A percentile compares a stretch with the other conserved stretches of the same genome.
phyloP scores from a whole-genome alignment of 2,888 invertebrate genomes.

The Epistrophella euchroma region DNA sequence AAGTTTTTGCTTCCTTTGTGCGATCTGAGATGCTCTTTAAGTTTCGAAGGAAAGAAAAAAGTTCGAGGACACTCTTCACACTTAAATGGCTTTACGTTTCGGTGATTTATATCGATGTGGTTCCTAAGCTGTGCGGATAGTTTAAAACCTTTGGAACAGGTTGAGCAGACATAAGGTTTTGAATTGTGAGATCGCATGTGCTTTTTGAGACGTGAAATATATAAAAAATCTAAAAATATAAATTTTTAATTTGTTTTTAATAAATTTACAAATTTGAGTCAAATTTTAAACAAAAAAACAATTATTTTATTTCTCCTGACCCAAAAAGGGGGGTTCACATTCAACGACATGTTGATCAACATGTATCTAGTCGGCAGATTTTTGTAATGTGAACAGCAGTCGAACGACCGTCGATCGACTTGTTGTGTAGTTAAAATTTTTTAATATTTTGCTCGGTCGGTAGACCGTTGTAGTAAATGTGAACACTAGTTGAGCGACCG shows the following conservation, averaged over 20 bases:
- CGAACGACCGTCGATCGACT: no score
- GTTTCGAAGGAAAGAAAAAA: slow-evolving; percentile 23
- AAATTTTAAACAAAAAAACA: not conserved
- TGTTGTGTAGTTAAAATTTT: no score
- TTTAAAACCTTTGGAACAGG: slow-evolving; percentile 6
- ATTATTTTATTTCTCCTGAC: no score
- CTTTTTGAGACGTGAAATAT: slow-evolving; percentile 20
- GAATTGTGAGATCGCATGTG: slow-evolving; percentile 13
- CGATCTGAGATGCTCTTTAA: slow-evolving; percentile 18
- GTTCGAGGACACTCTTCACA: slow-evolving; percentile 22
- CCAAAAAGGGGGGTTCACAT: no score
- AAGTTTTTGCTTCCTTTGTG: not conserved
- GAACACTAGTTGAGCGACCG: no score
- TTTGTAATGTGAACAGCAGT: no score
- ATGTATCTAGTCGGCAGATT: no score
- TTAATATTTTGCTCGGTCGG: no score
- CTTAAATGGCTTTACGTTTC: slow-evolving; percentile 1
- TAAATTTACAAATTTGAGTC: not conserved
- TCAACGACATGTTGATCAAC: no score
- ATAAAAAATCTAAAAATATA: slow-evolving; percentile 24
- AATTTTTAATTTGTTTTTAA: not conserved
- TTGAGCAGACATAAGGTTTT: slow-evolving; percentile 13
- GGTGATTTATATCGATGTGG: slow-evolving; percentile 16
- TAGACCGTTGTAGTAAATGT: no score
- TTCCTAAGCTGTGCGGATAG: not conserved